Evolutionary conservation across 1,140 invertebrate genomes (phyloP).

Genomic region (Macrobrachium rosenbergii): DNA sequence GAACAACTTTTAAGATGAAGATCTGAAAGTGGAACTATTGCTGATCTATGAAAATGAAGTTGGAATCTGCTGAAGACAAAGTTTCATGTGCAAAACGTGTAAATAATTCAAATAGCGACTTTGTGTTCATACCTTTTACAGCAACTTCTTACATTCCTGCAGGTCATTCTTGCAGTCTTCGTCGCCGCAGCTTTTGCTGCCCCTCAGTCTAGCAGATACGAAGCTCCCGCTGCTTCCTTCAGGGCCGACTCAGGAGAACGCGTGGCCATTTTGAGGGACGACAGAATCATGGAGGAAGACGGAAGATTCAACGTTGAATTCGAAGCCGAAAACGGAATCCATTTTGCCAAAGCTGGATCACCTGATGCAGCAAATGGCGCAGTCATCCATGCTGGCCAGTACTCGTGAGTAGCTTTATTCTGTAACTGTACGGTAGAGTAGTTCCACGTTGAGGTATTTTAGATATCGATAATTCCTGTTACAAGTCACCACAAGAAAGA

Average conservation of each 20-base stretch:
- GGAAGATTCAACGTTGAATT: conserved; percentile 21
- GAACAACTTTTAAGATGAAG: no score
- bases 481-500: no score
- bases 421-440: no score
- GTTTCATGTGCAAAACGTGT: no score
- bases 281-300: conserved; percentile 25
- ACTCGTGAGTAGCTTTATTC: conserved; percentile 10
- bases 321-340: conserved; percentile 24
- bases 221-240: background rate
- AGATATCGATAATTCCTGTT: no score
- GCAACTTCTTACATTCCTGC: no score
- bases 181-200: background rate
- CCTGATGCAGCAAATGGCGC: background rate
- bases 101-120: no score
- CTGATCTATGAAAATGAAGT: no score
- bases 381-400: conserved; percentile 20
- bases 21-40: no score
- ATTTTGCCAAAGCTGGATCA: background rate
- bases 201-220: conserved; percentile 13
- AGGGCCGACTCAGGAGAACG: conserved; percentile 3
- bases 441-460: no score
- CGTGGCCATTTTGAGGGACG: conserved; percentile 26
- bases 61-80: no score
- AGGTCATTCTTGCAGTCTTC: conserved; percentile 3
- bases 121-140: no score